Evolutionary conservation across 2,113 vertebrate genomes (phyloP), one percentile per base, ranked within the genome.

Genomic region (Solenodon paradoxus): DNA sequence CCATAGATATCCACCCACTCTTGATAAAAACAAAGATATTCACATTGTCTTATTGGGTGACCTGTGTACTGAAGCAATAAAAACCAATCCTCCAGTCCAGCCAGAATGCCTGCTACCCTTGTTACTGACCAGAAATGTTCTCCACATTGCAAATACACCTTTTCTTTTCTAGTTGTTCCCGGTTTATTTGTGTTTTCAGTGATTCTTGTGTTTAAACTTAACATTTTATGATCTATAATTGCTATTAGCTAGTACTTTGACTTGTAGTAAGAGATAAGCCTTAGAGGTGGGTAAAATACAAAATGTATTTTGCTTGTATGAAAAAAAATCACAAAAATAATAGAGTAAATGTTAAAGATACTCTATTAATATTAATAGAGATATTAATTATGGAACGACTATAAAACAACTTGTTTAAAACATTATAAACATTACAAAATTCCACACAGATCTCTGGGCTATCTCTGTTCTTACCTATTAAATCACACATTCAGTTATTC

Each of bases 81-180:
- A 78, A 45, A 9, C n/a, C n/a, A n/a, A n/a, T 22, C 20, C 28
- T 30, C 5, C 20, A 17, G 57, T 15, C 11, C 61, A 35, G 38
- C 1, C 42, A 3, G 1, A 12, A 1, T 5, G 1, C 4, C 59
- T n/a, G 19, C 68, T 32, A 42, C 9, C 22, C 10, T 32, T 30
- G 22, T 17, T 40, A 4, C 32, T 61, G 32, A 81, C 15, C 10
- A 69, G 35, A 82, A 47, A 77, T n/a, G 11, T 17, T 35, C 9
- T 68, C 38, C 32, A 49, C 5, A 26, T 38, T 66, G 19, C 30
- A 79, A 72, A 88, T 4, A 16, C 19, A 45, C 13, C 9, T 2
- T 22, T 86, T 74, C 35, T 80, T 15, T 78, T 82, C 6, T 42
- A 32, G 7, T 71, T 87, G 30, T 78, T 87, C 17, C 22, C 19